Base-by-base conservation (phyloP, 2,888 invertebrate species). In the Chouioia cunea region DNA sequence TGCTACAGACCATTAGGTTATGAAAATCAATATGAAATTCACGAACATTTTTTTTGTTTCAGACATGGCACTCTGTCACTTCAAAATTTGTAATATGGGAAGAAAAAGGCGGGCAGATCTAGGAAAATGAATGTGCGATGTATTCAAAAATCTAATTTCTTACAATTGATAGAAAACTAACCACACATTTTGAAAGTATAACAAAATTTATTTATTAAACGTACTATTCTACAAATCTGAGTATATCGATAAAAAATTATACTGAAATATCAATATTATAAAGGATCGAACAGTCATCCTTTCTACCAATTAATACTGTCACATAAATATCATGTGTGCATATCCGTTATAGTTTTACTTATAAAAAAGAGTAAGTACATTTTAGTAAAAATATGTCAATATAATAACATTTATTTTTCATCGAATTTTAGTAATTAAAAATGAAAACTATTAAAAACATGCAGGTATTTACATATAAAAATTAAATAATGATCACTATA, bases 71-170 rank as follows among this genome's bases (percentile, higher is more conserved):
- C 87, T 90, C 64, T 91, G 91, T 82, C 91, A 91, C 77, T 91
- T 91, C 84, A 91, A 91, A 86, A 90, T 91, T 73, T 91, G 91
- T 86, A 91, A 90, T 81, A 90, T 91, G 89, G 91, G 91, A 15
- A 88, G 90, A 66, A 90, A 90, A 81, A 86, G 90, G 77, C n/a
- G n/a, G n/a, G n/a, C 83, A 83, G 72, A 73, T 79, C 74, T 81
- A 80, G 76, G 52, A 14, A n/a, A n/a, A 2, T 18, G 44, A 50
- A 50, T 36, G 46, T 58, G 48, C 23, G 18, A 54, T 22, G 53
- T 56, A 60, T 18, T 57, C 22, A 22, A 64, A 65, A 53, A 65
- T 59, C 58, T 63, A 58, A 59, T 65, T 71, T 70, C 70, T 54
- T 62, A 62, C 54, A 58, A 58, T 56, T 68, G 54, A 48, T 46